Evolutionary conservation across 2,113 vertebrate genomes (phyloP).

Genomic region (Echinops telfairi): DNA sequence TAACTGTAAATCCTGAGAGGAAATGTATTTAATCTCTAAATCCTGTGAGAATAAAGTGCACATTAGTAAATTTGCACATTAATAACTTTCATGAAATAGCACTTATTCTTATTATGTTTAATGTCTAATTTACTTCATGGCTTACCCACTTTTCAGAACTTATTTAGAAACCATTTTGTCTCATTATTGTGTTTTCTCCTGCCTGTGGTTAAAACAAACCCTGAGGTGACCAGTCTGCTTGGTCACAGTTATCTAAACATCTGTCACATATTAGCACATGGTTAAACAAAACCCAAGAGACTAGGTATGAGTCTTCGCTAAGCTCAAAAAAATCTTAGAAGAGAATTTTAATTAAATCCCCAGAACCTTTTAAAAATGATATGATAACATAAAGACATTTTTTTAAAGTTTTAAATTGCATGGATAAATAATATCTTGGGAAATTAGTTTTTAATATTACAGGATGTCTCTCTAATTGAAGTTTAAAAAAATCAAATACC

Average conservation of each 20-base stretch:
- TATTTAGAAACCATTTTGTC: not conserved
- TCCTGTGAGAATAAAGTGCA: not conserved
- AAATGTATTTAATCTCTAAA: conserved; percentile 44
- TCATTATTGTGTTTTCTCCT: conserved; percentile 17
- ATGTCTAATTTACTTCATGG: not conserved
- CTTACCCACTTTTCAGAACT: not conserved
- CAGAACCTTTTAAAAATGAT: not conserved
- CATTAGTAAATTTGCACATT: not conserved
- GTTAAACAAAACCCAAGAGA: not conserved
- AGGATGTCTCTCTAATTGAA: not conserved
- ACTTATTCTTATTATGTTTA: not conserved
- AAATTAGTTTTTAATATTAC: conserved; percentile 3
- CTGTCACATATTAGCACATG: not conserved
- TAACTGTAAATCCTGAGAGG: not conserved
- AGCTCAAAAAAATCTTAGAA: not conserved
- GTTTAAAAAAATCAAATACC: not conserved
- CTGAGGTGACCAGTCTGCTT: not conserved
- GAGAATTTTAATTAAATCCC: conserved; percentile 54
- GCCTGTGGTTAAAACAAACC: conserved; percentile 1
- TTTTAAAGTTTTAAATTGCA: conserved; percentile 33
- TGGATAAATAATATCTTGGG: not conserved
- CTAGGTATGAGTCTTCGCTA: not conserved
- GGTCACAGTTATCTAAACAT: conserved; percentile 6
- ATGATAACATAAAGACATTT: not conserved
- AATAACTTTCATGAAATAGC: not conserved